Evolutionary conservation across 2,113 vertebrate species (phyloP).

Genomic region (Mobula birostris): DNA sequence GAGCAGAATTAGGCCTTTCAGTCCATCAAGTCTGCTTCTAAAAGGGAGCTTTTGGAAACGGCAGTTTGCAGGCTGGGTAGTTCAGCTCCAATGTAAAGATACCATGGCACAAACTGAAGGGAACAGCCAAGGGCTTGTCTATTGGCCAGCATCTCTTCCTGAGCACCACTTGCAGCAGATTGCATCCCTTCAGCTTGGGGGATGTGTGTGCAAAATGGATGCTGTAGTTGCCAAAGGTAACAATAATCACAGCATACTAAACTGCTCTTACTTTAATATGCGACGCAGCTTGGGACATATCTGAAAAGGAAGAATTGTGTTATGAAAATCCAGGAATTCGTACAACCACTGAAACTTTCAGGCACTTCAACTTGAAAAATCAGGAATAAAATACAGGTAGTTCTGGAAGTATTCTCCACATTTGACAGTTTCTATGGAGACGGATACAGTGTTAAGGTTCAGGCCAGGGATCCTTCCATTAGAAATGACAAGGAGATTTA

Average conservation of each 20-base stretch:
- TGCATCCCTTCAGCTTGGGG: background rate
- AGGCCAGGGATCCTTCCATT: too few relatives aligned
- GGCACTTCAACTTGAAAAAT: background rate
- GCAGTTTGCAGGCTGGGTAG: too few relatives aligned
- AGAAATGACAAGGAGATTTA: too few relatives aligned
- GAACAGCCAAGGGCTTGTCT: background rate
- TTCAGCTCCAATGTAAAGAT: background rate
- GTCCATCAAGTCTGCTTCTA: too few relatives aligned
- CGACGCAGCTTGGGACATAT: background rate
- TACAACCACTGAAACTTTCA: background rate
- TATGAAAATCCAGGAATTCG: background rate
- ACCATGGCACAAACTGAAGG: background rate
- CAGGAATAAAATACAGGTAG: background rate
- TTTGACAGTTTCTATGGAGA: too few relatives aligned
- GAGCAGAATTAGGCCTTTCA: too few relatives aligned
- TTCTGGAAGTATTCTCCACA: too few relatives aligned
- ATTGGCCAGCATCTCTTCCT: background rate
- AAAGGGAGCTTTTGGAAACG: too few relatives aligned
- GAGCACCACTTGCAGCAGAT: background rate
- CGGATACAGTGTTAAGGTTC: too few relatives aligned
- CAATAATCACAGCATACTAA: background rate
- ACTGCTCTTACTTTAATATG: background rate
- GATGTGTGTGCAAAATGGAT: background rate
- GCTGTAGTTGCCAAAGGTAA: background rate
- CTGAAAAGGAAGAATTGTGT: background rate